Conservation (phyloP, 2,113 vertebrate species). For the Anolis carolinensis region DNA sequence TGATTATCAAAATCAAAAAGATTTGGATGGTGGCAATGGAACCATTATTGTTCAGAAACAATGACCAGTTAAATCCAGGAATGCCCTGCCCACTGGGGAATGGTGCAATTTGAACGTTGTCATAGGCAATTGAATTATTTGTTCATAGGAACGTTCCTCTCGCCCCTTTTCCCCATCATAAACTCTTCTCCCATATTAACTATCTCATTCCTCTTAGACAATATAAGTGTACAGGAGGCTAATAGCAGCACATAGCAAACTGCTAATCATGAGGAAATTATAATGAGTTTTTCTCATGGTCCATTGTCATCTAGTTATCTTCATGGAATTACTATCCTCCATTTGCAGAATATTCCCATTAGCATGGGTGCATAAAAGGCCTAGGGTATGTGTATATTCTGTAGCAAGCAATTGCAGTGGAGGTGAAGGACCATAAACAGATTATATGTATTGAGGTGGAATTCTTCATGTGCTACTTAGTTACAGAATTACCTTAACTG, state of each 20-base stretch:
- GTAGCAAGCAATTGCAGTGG: not conserved
- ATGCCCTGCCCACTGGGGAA: conserved; percentile 83
- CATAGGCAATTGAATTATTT: conserved; percentile 51
- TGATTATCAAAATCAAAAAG: conserved; percentile 84
- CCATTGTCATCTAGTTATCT: conserved; percentile 33
- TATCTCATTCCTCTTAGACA: conserved; percentile 44
- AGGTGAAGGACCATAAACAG: not conserved
- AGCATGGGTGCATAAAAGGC: not conserved
- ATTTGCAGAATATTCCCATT: conserved; percentile 25
- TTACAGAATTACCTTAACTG: too few relatives aligned
- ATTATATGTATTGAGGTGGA: not conserved
- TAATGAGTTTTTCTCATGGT: conserved; percentile 37
- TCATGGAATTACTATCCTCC: conserved; percentile 24
- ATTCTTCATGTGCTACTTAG: not conserved
- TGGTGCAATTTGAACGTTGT: conserved; percentile 71
- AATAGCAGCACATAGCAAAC: conserved; percentile 14
- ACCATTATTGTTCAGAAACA: conserved; percentile 77
- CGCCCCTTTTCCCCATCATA: not conserved
- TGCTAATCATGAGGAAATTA: conserved; percentile 38
- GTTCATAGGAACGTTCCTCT: conserved; percentile 36
- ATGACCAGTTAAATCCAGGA: conserved; percentile 76
- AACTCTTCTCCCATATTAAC: conserved; percentile 35
- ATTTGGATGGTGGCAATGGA: conserved; percentile 42
- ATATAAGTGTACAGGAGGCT: not conserved
- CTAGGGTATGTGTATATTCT: not conserved